Conservation (phyloP, 2,888 invertebrate genomes). For the Calameuta filiformis region DNA sequence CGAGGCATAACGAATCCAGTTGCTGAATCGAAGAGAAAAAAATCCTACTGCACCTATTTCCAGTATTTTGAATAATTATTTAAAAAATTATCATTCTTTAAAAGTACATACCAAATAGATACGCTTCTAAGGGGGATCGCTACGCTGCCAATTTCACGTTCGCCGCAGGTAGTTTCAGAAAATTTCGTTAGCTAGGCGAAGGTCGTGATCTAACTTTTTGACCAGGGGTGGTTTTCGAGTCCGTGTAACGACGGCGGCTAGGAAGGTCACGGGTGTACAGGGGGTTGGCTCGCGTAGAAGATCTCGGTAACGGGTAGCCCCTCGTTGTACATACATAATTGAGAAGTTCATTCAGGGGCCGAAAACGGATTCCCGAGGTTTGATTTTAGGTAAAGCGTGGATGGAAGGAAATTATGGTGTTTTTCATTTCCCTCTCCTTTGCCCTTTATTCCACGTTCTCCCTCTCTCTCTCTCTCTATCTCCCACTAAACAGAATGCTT, state of each 20-base stretch:
- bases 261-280: background rate
- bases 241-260: background rate
- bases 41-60: background rate
- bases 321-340: conserved; percentile 20
- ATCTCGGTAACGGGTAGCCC: conserved; percentile 7
- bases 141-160: background rate
- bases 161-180: background rate
- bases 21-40: background rate
- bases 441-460: background rate
- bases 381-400: conserved; percentile 21
- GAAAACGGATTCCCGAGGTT: conserved; percentile 14
- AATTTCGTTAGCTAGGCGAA: background rate
- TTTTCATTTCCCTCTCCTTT: background rate
- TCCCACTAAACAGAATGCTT: conserved; percentile 17
- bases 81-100: background rate
- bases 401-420: conserved; percentile 19
- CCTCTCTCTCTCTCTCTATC: conserved; percentile 8
- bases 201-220: background rate
- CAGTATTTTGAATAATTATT: background rate
- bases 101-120: background rate
- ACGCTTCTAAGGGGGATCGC: fast-evolving
- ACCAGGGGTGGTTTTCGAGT: background rate
- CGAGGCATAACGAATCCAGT: background rate
- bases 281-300: background rate
- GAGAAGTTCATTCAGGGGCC: conserved; percentile 10